Evolutionary conservation across 2,113 vertebrate genomes (phyloP), one percentile per base, ranked within the genome.

Genomic region (Chionomys nivalis): DNA sequence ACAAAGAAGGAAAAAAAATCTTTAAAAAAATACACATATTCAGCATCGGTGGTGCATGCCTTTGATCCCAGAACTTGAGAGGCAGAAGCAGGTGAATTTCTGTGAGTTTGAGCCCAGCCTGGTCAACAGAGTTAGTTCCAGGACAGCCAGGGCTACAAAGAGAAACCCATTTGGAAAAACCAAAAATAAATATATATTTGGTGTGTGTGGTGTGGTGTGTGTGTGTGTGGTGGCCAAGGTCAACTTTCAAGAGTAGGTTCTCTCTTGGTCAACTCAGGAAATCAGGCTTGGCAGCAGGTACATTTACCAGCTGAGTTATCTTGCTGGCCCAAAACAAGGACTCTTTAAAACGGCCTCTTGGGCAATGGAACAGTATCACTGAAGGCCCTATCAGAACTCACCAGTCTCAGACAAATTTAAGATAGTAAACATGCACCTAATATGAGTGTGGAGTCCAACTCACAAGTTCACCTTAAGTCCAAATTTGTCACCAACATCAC

Each of bases 341-440:
- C 52, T 7, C 42, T 85, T 95, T 91, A 61, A 44, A 73, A 55
- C 92, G 94, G 85, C 33, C 87, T 61, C 75, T 78, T 90, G 65
- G 44, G n/a, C 73, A 87, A 93, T 24, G 39, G 68, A 92, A 81
- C 1, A 65, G 72, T 65, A 65, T 52, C 33, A 26, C 9, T 52
- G 33, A n/a, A 47, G 58, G 49, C 31, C 24, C 14, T 77, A 42
- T 61, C 33, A 10, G 76, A 78, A 95, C 82, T 65, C 39, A 26
- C 7, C 82, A 66, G 23, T 66, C 39, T 82, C 82, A 44, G 85
- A 49, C 73, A 94, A 81, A 91, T 77, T 81, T 66, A 95, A 68
- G 75, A 52, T 33, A 75, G 61, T 78, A 89, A 81, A 72, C 21
- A 42, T 7, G 11, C 42, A 76, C 31, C n/a, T 95, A 44, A 24